Evolutionary conservation across 2,888 invertebrate species (phyloP), one percentile per base, ranked within the genome.

Genomic region (Luperina nickerlii): DNA sequence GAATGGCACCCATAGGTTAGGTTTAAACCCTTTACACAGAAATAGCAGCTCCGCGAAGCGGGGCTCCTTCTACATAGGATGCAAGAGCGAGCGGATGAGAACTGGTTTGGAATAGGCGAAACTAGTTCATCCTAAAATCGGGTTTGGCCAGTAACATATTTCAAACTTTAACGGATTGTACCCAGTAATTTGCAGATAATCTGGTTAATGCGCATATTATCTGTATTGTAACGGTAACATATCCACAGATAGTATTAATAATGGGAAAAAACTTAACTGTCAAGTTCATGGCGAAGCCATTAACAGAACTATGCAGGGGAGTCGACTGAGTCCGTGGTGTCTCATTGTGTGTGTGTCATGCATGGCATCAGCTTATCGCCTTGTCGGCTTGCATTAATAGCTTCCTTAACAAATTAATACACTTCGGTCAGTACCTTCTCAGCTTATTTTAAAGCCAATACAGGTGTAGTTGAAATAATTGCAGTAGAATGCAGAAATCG

Each of bases 351-450:
- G 60, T 42, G 32, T 54, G 60, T 42, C 76, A 38, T n/a, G 42
- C 75, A 42, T 6, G 9, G 54, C 42, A 24, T 42, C 66, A 11
- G 18, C 24, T 8, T 18, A 45, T 20, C 1, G 24, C 18, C 48
- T 63, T 32, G n/a, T 60, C 63, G 42, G 18, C n/a, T 27, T n/a
- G 60, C 51, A 24, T 20, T 38, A n/a, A 62, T 9, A 54, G n/a
- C 38, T 84, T 73, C 54, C 15, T 20, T 27, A 69, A 71, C 54
- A 57, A 67, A 45, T 45, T 65, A 65, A 62, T 62, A 38, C 38
- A 60, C 57, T 51, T 51, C 7, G 5, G 13, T 67, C 9, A 45
- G 42, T 70, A 51, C 38, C 42, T 48, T 38, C 13, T 54, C 11
- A 48, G n/a, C n/a, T 57, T 68, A 63, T 32, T 57, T 42, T 15